These are phyloP conservation scores for Osmoderma eremita DNA, from an alignment of 2,888 invertebrate genomes.

Conservation along the genomic window DNA sequence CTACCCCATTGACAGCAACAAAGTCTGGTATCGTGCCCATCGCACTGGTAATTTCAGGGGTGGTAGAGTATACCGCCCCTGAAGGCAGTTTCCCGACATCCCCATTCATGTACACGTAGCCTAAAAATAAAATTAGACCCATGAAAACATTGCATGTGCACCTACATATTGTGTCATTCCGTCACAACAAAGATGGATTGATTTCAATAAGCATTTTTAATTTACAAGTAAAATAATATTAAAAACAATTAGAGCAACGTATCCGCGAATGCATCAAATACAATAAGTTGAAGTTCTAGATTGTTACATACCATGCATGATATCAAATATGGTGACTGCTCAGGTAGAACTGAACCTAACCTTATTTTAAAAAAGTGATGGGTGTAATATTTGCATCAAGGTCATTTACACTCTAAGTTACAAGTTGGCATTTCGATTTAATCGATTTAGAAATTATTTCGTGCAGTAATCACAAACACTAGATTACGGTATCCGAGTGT, in stretches of 20 bases:
- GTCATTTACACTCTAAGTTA: constrained; percentile 57
- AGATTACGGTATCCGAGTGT: constrained; percentile 32
- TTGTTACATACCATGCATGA: constrained; percentile 60
- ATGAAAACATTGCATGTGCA: not conserved
- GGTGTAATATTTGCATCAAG: constrained; percentile 63
- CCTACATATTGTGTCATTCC: not conserved
- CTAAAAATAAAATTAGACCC: constrained; percentile 60
- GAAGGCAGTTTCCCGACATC: constrained; percentile 80
- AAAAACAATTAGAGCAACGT: not conserved
- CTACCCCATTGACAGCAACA: constrained; percentile 61
- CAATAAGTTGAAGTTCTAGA: constrained; percentile 16
- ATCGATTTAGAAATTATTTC: constrained; percentile 43
- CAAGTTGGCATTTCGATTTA: constrained; percentile 49
- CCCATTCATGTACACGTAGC: constrained; percentile 86
- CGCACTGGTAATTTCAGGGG: constrained; percentile 71
- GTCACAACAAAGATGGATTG: not conserved
- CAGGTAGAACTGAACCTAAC: constrained; percentile 60
- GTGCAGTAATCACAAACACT: constrained; percentile 40
- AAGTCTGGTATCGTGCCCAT: constrained; percentile 56
- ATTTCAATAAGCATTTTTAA: not conserved
- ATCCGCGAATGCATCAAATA: constrained; percentile 7
- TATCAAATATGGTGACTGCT: constrained; percentile 61
- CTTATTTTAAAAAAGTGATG: constrained; percentile 63
- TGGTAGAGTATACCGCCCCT: constrained; percentile 75
- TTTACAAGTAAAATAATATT: not conserved